Percentiles rank a stretch among this genome's conserved stretches.
phyloP scores from a whole-genome alignment of 1,140 invertebrate genomes.

The Paraescarpia echinospica region DNA sequence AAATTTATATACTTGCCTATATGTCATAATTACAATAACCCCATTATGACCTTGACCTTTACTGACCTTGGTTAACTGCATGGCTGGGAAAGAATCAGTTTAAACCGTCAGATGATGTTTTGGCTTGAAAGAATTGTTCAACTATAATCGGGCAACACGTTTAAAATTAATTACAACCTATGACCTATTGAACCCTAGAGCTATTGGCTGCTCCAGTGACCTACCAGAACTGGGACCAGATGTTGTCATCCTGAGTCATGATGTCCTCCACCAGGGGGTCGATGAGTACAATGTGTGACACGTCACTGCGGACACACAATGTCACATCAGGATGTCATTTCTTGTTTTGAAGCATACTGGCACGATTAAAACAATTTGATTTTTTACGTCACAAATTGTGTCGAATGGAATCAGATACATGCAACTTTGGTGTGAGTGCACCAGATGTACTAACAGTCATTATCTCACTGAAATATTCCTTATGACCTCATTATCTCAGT shows the following conservation, averaged over 20 bases:
- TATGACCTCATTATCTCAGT: no score
- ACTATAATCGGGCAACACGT: background rate
- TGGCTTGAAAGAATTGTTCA: background rate
- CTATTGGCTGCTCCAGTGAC: constrained; percentile 1
- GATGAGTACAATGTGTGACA: constrained; percentile 49
- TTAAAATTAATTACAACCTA: background rate
- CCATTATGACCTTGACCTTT: background rate
- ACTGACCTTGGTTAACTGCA: background rate
- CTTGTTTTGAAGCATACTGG: no score
- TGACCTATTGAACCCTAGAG: background rate
- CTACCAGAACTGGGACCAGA: constrained; percentile 54
- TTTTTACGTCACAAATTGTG: background rate
- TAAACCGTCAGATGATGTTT: background rate
- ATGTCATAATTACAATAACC: background rate
- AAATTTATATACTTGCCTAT: background rate
- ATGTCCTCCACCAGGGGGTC: constrained; percentile 53
- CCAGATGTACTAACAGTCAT: no score
- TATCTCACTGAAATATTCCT: no score
- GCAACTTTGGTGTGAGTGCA: no score
- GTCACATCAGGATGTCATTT: no score
- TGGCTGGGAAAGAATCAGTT: background rate
- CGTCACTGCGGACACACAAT: constrained; percentile 34
- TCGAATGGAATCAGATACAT: no score
- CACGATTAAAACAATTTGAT: background rate
- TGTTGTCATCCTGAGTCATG: constrained; percentile 46